Evolutionary conservation across 1,140 invertebrate genomes (phyloP), one percentile per base, ranked within the genome.

Genomic region (Drosophila ananassae): DNA sequence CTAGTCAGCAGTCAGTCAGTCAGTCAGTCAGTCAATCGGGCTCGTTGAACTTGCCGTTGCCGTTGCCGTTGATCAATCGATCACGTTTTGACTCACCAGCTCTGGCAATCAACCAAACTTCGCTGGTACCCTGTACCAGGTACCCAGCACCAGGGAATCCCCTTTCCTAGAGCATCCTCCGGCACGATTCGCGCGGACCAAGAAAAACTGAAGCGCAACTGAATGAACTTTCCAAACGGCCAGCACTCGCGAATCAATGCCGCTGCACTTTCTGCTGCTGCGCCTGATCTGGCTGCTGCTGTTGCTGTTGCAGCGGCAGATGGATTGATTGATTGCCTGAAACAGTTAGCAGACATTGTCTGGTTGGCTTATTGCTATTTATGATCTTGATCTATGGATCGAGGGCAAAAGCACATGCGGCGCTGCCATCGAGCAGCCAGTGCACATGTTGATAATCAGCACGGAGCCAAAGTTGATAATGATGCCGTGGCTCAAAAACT

Each of bases 371-470:
- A 89, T 91, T 91, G 89, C 89, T 90, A 91, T 91, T 91, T 90
- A 91, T 91, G 89, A 91, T 91, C 89, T 90, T 91, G 89, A 90
- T 91, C 89, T 91, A 91, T 90, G 89, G 83, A 91, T 91, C 89
- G 89, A 89, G 89, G 89, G 83, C 89, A 91, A 89, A 83, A 89
- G 83, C 83, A 89, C 83, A 87, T 87, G 82, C 83, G 76, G 83
- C 82, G 82, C 61, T 50, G 75, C 44, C 39, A 55, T 44, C 63
- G 56, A 54, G 59, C 77, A 84, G 81, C 51, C 80, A 84, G 77
- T 85, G 81, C 83, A 87, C 82, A 85, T 87, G 82, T 80, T 89
- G 82, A 85, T 85, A 85, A 85, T 85, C 82, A 85, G 82, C 81
- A 81, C 73, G 78, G 72, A 74, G 77, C 59, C 52, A 57, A 39